Evolutionary conservation across 1,140 invertebrate genomes (phyloP).

Genomic region (Ips typographus): DNA sequence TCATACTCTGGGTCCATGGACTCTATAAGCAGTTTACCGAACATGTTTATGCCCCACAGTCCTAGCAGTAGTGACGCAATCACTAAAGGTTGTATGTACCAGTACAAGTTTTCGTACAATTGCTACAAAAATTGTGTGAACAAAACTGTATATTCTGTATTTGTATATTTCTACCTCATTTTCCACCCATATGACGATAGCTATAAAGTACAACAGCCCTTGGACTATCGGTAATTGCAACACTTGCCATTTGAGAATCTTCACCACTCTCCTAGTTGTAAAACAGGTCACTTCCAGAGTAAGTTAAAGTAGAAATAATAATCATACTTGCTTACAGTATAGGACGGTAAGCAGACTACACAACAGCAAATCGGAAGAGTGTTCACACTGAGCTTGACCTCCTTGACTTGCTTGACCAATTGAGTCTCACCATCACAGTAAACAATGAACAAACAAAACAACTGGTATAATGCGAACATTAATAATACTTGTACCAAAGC

Average conservation of each 20-base stretch:
- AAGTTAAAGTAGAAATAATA: background rate
- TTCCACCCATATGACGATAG: conserved; percentile 63
- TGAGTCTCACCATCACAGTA: conserved; percentile 62
- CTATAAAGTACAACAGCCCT: conserved; percentile 57
- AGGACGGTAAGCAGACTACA: conserved; percentile 57
- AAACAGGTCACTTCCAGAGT: background rate
- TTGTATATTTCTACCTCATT: conserved; percentile 55
- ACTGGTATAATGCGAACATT: conserved; percentile 63
- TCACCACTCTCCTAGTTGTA: conserved; percentile 34
- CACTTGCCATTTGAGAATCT: conserved; percentile 55
- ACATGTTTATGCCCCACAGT: conserved; percentile 64
- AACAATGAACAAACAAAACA: conserved; percentile 61
- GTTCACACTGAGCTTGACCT: conserved; percentile 55
- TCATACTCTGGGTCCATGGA: conserved; percentile 51
- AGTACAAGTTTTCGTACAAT: conserved; percentile 60
- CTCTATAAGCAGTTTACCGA: conserved; percentile 54
- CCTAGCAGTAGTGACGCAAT: conserved; percentile 62
- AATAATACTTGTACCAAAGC: conserved; percentile 63
- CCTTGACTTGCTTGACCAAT: conserved; percentile 56
- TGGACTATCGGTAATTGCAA: conserved; percentile 63
- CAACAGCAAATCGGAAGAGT: conserved; percentile 65
- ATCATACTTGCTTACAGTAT: conserved; percentile 47
- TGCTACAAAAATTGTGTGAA: conserved; percentile 53
- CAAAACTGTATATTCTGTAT: conserved; percentile 3
- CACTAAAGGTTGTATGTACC: conserved; percentile 62